Evolutionary conservation across 2,888 invertebrate species (phyloP).

Genomic region (Cartodere bifasciata): DNA sequence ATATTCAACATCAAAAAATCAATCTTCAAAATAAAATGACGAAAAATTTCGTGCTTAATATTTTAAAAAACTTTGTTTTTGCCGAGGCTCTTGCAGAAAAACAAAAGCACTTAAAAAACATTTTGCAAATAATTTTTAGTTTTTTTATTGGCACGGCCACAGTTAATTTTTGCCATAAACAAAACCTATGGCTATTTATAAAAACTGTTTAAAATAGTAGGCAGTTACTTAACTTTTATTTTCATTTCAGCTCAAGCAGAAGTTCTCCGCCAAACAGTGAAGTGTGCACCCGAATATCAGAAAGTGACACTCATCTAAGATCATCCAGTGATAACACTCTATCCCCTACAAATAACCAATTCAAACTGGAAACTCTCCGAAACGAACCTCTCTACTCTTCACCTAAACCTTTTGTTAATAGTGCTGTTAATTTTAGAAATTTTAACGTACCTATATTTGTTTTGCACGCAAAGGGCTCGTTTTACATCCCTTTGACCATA

Average conservation of each 20-base stretch:
- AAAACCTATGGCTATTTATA: no score
- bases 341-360: conserved; percentile 18
- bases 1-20: no score
- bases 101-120: no score
- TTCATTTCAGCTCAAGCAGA: conserved; percentile 25
- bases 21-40: conserved; percentile 1
- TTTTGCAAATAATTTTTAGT: no score
- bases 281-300: conserved; percentile 27
- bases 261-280: conserved; percentile 32
- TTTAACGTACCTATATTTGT: conserved; percentile 78
- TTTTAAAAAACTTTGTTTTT: no score
- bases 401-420: conserved; percentile 14
- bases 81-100: no score
- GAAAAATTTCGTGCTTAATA: neutral
- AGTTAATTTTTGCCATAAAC: no score
- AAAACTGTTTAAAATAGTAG: neutral
- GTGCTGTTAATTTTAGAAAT: conserved; percentile 22
- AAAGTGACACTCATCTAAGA: conserved; percentile 23
- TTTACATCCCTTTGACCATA: conserved; percentile 76
- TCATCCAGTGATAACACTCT: conserved; percentile 25
- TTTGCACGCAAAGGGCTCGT: conserved; percentile 75
- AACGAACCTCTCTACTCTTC: conserved; percentile 19
- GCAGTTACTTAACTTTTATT: conserved; percentile 5
- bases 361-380: conserved; percentile 18
- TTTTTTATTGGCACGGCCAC: no score